Evolutionary conservation across 2,797 vertebrate species (phyloP), one percentile per base, ranked within the genome.

Genomic region (Channa striata): DNA sequence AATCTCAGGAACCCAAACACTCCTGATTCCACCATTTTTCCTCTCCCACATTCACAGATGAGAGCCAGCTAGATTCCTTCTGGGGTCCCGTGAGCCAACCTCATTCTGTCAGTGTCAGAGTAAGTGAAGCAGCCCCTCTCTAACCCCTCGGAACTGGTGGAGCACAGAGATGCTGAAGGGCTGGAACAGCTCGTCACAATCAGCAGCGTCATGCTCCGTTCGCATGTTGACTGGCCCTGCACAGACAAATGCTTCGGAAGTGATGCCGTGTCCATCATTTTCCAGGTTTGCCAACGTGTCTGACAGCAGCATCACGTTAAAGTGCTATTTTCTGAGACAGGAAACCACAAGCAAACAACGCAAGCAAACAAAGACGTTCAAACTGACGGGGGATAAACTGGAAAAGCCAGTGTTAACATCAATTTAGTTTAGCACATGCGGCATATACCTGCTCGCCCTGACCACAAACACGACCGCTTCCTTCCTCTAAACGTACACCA

Each of bases 41-140:
- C 10, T 11, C 51, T 40, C 39, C 43, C 33, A 19, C 44, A 52
- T 72, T 62, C 40, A 64, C 68, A 49, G 63, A 59, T 80, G 60
- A 75, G 60, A 78, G 74, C 53, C 60, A 36, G 62, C 6, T 49
- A 61, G 74, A 59, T 34, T 60, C 20, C 72, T 71, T 74, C 70
- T 64, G 39, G 67, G 52, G 48, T 39, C 61, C 68, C 74, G 76
- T 53, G 63, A 77, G 33, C 72, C 62, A 79, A 74, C 86, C 87
- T 59, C 66, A 87, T 87, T 87, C 88, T 89, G 86, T 90, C 87
- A 90, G 72, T 52, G 68, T 81, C 81, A 77, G 51, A 34, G 53
- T 2, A 79, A 25, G 17, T 44, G 25, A 65, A 47, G 21, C 56
- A 49, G 66, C 6, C 34, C 54, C 53, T 57, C 33, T 60, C 54